phyloP scores from a whole-genome alignment of 1,140 invertebrate species.

The Neotoxoptera formosana region DNA sequence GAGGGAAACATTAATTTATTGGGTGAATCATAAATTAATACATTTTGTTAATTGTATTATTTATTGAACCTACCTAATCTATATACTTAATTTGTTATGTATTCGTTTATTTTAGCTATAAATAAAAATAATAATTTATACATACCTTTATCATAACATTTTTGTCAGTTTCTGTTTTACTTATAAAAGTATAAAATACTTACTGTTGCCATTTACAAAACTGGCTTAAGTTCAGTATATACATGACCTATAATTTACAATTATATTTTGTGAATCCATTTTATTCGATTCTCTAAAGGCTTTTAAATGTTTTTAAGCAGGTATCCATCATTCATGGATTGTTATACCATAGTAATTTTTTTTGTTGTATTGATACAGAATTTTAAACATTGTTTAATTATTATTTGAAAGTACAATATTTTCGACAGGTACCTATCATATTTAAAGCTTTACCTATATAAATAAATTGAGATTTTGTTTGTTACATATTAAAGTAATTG shows the following conservation, averaged over 20 bases:
- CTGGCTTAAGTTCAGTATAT: not conserved
- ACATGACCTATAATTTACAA: not conserved
- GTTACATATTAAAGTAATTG: not conserved
- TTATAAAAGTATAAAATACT: not conserved
- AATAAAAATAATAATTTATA: not conserved
- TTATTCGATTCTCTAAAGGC: not conserved
- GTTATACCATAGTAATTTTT: not conserved
- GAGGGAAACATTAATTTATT: not conserved
- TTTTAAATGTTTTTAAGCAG: too few relatives aligned
- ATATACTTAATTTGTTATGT: not conserved
- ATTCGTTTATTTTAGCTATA: not conserved
- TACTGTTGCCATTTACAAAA: not conserved
- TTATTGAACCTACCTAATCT: not conserved
- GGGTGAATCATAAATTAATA: not conserved
- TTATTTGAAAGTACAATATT: not conserved
- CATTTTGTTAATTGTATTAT: not conserved
- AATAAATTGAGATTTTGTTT: not conserved
- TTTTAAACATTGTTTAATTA: not conserved
- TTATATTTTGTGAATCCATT: not conserved
- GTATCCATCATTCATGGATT: not conserved
- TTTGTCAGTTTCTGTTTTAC: not conserved
- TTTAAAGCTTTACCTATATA: not conserved
- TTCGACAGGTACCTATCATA: not conserved
- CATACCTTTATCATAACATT: not conserved
- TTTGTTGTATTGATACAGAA: not conserved